A percentile compares a stretch with the other conserved stretches of the same genome.
phyloP scores from a whole-genome alignment of 92 coral and sea anemone species.

The Siderastrea siderea region DNA sequence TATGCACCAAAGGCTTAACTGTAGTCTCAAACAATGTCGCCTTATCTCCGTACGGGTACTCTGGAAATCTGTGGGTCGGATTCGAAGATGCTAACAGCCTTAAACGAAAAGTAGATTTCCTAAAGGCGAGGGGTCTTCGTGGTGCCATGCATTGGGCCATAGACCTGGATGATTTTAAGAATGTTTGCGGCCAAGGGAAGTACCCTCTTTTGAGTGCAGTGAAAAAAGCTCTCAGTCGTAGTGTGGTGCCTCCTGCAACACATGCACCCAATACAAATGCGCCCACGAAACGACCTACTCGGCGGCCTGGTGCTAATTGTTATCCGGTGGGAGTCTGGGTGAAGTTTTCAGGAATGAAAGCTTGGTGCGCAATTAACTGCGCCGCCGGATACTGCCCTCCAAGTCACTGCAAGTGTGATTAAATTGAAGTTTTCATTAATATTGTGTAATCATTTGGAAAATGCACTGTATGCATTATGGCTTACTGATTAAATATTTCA shows the following conservation, averaged over 20 bases:
- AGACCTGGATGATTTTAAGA: conserved; percentile 72
- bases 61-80: conserved; percentile 75
- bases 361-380: conserved; percentile 66
- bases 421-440: background rate
- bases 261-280: conserved; percentile 46
- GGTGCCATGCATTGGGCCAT: conserved; percentile 83
- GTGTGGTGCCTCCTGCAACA: conserved; percentile 14
- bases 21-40: conserved; percentile 48
- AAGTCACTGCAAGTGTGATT: conserved; percentile 39
- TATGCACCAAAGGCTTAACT: conserved; percentile 53
- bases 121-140: conserved; percentile 23
- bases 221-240: conserved; percentile 37
- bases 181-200: conserved; percentile 64
- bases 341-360: conserved; percentile 34
- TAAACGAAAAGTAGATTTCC: conserved; percentile 5
- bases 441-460: too few species aligned
- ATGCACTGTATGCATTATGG: too few species aligned
- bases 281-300: background rate
- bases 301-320: too few species aligned
- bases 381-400: conserved; percentile 64
- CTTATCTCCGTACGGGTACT: conserved; percentile 81
- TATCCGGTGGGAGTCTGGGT: too few species aligned
- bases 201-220: conserved; percentile 71
- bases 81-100: conserved; percentile 75
- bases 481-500: too few species aligned